Base-by-base conservation (phyloP, 2,113 vertebrate species). In the Callaeas wilsoni region DNA sequence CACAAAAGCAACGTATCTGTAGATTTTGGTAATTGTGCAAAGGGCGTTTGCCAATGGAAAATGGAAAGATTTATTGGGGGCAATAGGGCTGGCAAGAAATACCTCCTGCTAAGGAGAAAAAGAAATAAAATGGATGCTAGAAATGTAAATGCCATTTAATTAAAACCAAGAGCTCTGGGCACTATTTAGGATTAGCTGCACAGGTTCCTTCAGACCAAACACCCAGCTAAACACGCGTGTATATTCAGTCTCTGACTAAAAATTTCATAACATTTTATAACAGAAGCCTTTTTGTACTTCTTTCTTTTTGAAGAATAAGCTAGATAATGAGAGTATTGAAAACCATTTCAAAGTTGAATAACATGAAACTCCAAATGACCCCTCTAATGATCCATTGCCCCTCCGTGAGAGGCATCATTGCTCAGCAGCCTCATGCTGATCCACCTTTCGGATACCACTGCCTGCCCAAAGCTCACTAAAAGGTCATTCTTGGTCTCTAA, bases 1-100 rank as follows among this genome's bases (percentile, higher is more conserved):
- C 29, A 42, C 32, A 50, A 52, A 65, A 33, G 0, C 14, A 53
- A 64, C 0, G 0, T 14, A 20, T 3, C 18, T 46, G 5, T 17
- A 29, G 7, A 9, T 47, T 57, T 62, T 22, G 13, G 12, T 14
- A 44, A 39, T 7, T 12, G 9, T 62, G 23, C 18, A 47, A 80
- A 80, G n/a, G 33, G 21, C 10, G 0, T 9, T 49, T 13, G 25
- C 27, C 55, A 35, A 10, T 22, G 46, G 47, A 69, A 76, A 92
- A 78, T 23, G 37, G 53, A 27, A 86, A 83, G 32, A 41, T 47
- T 68, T 47, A 18, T n/a, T 30, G 26, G 9, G 17, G 16, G 10
- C 2, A 59, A 35, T 4, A 27, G 35, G 1, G 1, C 4, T 57
- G 29, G 14, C 52, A 44, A 55, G 41, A 37, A 44, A 67, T 44